Evolutionary conservation across 2,888 invertebrate genomes (phyloP), one percentile per base, ranked within the genome.

Genomic region (Orchestes rusci): DNA sequence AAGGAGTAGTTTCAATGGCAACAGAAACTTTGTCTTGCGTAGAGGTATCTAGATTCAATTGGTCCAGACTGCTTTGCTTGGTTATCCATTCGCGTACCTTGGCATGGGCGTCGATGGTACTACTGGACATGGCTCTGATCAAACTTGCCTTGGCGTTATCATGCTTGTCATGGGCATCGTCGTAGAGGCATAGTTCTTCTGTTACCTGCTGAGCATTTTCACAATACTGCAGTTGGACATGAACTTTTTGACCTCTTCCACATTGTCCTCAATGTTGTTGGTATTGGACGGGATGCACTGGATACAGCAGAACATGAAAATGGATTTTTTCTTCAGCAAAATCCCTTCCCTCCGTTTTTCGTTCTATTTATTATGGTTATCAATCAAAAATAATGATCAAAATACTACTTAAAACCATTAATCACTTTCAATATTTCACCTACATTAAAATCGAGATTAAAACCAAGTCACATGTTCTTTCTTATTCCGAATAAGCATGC

Each of bases 81-180:
- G 84, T 79, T 56, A 90, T 89, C 90, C 90, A 89, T 56, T 89
- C 86, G 50, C 82, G 75, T 1, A 90, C 89, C 73, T 89, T 89
- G 10, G 86, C 83, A 60, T 88, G 84, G 0, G 89, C 84, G 64
- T 90, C 89, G 52, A 90, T 78, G 1, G 89, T 89, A 50, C 86
- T 87, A 3, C 77, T 79, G 4, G 86, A 87, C 59, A 84, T 75
- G 64, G 85, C 83, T 16, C 85, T 68, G 15, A 81, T 75, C 18
- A 84, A 66, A 62, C 81, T 80, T 57, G 79, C 80, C 56, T 74
- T 76, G 63, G 75, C 63, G 52, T 68, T 59, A 52, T 77, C 76
- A 55, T 72, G 68, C 50, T 76, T 75, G 50, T 64, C 60, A 59
- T 73, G 72, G 33, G 69, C 68, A 37, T 73, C 74, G 48, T 75